Evolutionary conservation across 2,888 invertebrate species (phyloP).

Genomic region (Drosophila nr. perissopoda): DNA sequence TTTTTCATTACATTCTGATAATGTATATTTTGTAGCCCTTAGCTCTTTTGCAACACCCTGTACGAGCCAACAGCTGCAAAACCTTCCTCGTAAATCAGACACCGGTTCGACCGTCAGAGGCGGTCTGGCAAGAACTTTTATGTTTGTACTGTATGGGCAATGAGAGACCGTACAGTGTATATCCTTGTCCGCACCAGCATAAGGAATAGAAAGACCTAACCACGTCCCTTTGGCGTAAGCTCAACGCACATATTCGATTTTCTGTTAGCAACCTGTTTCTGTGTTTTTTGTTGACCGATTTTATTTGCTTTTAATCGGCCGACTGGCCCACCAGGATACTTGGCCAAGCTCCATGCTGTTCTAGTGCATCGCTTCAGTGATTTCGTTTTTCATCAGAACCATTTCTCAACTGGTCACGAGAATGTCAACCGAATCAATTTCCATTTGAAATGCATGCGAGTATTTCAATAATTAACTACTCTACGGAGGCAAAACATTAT

Average conservation of each 20-base stretch:
- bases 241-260: constrained; percentile 17
- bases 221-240: background rate
- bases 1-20: background rate
- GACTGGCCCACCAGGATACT: constrained; percentile 45
- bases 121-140: background rate
- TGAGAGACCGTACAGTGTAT: background rate
- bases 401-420: constrained; percentile 11
- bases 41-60: constrained; percentile 27
- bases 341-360: constrained; percentile 31
- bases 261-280: constrained; percentile 19
- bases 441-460: constrained; percentile 52
- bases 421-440: constrained; percentile 58
- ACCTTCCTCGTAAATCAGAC: constrained; percentile 33
- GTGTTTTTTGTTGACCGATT: constrained; percentile 46
- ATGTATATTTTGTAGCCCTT: background rate
- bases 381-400: constrained; percentile 48
- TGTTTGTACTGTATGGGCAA: background rate
- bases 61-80: constrained; percentile 11
- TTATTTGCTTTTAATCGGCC: constrained; percentile 73
- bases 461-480: constrained; percentile 46
- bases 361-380: constrained; percentile 52
- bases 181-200: background rate
- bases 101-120: constrained; percentile 4
- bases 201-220: background rate
- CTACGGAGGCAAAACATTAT: constrained; percentile 17